Conservation (phyloP, 1,140 invertebrate species). For the Trissolcus basalis region DNA sequence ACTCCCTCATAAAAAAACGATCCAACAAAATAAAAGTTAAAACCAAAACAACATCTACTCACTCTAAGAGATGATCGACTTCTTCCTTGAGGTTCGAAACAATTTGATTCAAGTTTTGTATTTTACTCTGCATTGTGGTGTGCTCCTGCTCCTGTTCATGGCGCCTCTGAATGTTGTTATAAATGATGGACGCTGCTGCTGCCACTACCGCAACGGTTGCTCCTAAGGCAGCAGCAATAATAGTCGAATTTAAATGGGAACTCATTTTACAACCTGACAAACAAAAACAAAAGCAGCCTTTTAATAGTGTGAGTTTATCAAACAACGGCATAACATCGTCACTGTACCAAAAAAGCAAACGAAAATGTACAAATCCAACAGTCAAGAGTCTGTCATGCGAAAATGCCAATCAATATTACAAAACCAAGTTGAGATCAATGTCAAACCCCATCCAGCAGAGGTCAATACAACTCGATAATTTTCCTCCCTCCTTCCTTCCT, state of each 20-base stretch:
- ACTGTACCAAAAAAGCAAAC: too few relatives aligned
- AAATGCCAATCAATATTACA: too few relatives aligned
- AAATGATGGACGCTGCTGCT: constrained; percentile 79
- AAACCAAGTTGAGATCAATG: too few relatives aligned
- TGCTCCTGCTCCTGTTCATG: constrained; percentile 75
- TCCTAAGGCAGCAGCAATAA: constrained; percentile 69
- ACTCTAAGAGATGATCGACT: constrained; percentile 65
- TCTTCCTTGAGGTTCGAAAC: constrained; percentile 67
- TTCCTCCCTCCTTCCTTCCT: too few relatives aligned
- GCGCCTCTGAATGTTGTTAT: constrained; percentile 77
- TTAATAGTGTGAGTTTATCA: too few relatives aligned
- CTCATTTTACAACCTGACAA: constrained; percentile 56
- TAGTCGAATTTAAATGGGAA: constrained; percentile 45
- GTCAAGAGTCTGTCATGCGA: too few relatives aligned
- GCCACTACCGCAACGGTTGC: constrained; percentile 80
- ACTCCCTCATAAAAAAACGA: too few relatives aligned
- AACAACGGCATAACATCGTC: too few relatives aligned
- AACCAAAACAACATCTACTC: constrained; percentile 2
- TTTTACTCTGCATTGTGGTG: constrained; percentile 71
- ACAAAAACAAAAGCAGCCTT: too few relatives aligned
- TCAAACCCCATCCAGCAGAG: too few relatives aligned
- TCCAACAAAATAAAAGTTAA: neutral
- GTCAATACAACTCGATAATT: too few relatives aligned
- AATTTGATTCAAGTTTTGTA: constrained; percentile 65
- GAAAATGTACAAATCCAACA: too few relatives aligned